Evolutionary conservation across 2,797 vertebrate species (phyloP), one percentile per base, ranked within the genome.

Genomic region (Agapornis canus): DNA sequence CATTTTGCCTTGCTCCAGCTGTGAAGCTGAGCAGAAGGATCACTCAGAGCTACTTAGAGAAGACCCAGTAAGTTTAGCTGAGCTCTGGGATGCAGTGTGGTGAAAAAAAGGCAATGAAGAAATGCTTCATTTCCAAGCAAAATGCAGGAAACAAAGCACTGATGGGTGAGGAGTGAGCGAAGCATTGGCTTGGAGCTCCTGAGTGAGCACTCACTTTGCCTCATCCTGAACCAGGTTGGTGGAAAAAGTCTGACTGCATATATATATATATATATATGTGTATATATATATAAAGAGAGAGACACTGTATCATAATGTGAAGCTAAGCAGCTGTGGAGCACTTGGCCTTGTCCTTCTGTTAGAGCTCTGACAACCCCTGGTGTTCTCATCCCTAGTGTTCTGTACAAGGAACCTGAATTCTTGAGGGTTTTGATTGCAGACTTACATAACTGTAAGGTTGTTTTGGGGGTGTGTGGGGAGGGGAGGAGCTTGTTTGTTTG

Each of bases 81-180:
- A 60, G 57, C 51, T 76, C 51, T 76, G 70, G 25, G 66, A 6
- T 59, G 31, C 14, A 42, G 2, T 20, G 19, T 51, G 32, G 26
- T 63, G 26, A 56, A 32, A 63, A 60, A 64, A 78, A 48, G 51
- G 39, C 49, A 32, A 15, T 22, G 68, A 57, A 90, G 60, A 78
- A 72, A 51, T 42, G 35, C 35, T 35, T 35, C 35, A 35, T 35
- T 35, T 35, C 19, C 0, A 3, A 27, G 16, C 22, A 32, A 11
- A 4, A 14, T 48, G 16, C 49, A 52, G 61, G 49, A 59, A 64
- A 19, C 18, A 60, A 60, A 54, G 17, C 42, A 19, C 14, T 31
- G 20, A 18, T 0, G 6, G 21, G 25, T 5, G 2, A 27, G 21
- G 49, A 37, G 35, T 1, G 2, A 78, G 35, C 1, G 1, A 17